Base-by-base conservation (phyloP, 2,113 vertebrate genomes). In the Austrofundulus limnaeus region DNA sequence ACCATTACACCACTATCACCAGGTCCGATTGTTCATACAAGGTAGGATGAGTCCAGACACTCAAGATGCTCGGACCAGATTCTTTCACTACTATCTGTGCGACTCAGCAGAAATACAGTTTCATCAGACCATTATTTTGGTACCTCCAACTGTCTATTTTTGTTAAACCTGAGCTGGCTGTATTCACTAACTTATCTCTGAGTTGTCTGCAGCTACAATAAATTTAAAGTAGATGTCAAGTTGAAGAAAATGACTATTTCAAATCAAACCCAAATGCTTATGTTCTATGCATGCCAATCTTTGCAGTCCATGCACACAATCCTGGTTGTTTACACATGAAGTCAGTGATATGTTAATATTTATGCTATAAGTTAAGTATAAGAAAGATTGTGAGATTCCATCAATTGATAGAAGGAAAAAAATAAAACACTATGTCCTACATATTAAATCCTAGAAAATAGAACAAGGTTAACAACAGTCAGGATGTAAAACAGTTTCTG, bases 1-100 rank as follows among this genome's bases (percentile, higher is more conserved):
- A 63, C 37, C 61, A 63, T 52, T 52, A 43, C 38, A 52, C 21
- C n/a, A 51, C 37, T 17, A 52, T 11, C 50, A 37, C 7, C 24
- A 21, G 49, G 50, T 11, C 23, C 50, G 24, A 45, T 12, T 43
- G 24, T 37, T 50, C 23, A 42, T n/a, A 42, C 49, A 52, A 42
- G 48, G 49, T 31, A 52, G 47, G 34, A 20, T 51, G 47, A 11
- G 21, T 62, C 2, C 34, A 50, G 15, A 41, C 28, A 14, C 8
- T 19, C 4, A 49, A 38, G 61, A 28, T 53, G 25, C 25, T 23
- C 15, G 34, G 14, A n/a, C 25, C 17, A 45, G 6, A 64, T 61
- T 31, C 56, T 28, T 25, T 14, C 4, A 14, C 6, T 23, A 20
- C 43, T 13, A 23, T 37, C 28, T 61, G 58, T 45, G 28, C 7